A percentile compares a stretch with the other conserved stretches of the same genome.
Evolutionary conservation across 2,888 invertebrate species (phyloP).

Genomic region (Microchrysa polita): DNA sequence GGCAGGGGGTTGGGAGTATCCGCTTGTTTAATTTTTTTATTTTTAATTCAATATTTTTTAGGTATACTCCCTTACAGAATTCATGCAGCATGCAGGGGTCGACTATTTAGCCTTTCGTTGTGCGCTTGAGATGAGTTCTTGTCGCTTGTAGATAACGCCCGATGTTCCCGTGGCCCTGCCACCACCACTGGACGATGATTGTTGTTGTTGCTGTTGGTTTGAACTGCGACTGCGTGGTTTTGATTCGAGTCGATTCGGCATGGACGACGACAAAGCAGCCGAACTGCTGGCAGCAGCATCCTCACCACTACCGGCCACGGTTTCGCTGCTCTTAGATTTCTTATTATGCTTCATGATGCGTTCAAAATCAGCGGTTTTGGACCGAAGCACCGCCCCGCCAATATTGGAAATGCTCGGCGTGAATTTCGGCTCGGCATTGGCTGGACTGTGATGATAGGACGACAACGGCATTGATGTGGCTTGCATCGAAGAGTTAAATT

Average conservation of each 20-base stretch:
- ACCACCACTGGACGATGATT: no score
- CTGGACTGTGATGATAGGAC: background rate
- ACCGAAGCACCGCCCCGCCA: slow-evolving; percentile 72
- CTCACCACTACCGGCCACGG: background rate
- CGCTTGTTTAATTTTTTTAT: no score
- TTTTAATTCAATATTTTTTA: no score
- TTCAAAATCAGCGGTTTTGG: slow-evolving; percentile 76
- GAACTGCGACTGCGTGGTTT: background rate
- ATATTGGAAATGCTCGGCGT: slow-evolving; percentile 73
- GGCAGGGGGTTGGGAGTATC: no score
- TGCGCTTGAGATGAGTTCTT: slow-evolving; percentile 84
- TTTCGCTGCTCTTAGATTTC: slow-evolving; percentile 35
- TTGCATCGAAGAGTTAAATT: background rate
- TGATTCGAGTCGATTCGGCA: background rate
- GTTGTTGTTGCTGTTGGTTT: slow-evolving; percentile 15
- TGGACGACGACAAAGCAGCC: background rate
- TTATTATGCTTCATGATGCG: slow-evolving; percentile 56
- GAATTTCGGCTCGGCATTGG: slow-evolving; percentile 60
- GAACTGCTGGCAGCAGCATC: background rate
- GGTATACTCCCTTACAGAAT: no score
- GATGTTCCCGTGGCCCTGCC: slow-evolving; percentile 16
- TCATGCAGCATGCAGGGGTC: no score
- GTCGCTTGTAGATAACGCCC: slow-evolving; percentile 76
- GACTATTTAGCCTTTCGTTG: slow-evolving; percentile 56
- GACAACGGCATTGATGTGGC: no score